Base-by-base conservation (phyloP, 2,797 vertebrate species). In the Eidolon dupreanum region DNA sequence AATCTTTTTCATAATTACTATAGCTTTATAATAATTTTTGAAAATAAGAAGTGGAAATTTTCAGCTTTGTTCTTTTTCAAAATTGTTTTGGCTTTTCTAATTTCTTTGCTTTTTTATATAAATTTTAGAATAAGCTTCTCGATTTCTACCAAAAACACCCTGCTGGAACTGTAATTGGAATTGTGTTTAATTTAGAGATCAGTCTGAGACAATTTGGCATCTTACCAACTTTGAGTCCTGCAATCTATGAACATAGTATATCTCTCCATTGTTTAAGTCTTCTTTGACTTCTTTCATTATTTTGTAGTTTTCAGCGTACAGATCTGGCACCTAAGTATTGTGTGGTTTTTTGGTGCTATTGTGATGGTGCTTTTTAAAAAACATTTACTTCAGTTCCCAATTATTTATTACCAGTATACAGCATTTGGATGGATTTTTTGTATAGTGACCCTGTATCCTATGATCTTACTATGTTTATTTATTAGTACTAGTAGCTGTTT, bases 211-310 rank as follows among this genome's bases (percentile, higher is more conserved):
- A 87, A 22, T 43, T 57, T 57, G 22, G 70, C n/a, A 55, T 84
- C 19, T 49, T 55, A 38, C 46, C 61, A n/a, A 83, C 65, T n/a
- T 93, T 79, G 74, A 85, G 73, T 81, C 61, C 10, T 81, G 33
- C n/a, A n/a, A 1, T 43, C 36, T 31, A 75, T 33, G 73, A 78
- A 57, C 33, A 85, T 33, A 22, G 36, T 87, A 8, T 93, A 65
- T 66, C 26, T 53, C 28, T 68, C 53, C 26, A 61, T 70, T 89
- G 9, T 78, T 84, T 51, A 59, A 41, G 2, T 68, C 33, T 88
- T 66, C n/a, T 93, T 86, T 95, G 9, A 79, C 77, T 82, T 81
- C 51, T 88, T 77, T 93, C 46, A 51, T 65, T 38, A 79, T 65
- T 91, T 93, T 90, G 10, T 71, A 81, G 31, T 88, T 88, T 88